Percentiles rank a stretch among this genome's conserved stretches.
Evolutionary conservation across 2,888 invertebrate genomes (phyloP).

Genomic region (Dinocampus coccinellae): DNA sequence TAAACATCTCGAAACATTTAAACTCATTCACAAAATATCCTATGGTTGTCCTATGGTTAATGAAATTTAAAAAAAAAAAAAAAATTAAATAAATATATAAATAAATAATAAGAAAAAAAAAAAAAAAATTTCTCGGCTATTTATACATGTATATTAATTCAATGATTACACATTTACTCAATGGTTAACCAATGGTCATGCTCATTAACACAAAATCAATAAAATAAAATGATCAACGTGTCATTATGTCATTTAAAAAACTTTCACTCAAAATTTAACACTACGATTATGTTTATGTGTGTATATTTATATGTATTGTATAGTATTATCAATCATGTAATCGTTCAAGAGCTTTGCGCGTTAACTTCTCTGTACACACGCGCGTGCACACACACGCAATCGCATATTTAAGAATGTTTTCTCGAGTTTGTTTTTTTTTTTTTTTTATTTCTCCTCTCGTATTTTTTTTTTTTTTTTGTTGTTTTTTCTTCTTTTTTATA

Average conservation of each 20-base stretch:
- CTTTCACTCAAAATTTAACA: slow-evolving; percentile 23
- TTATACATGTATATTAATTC: neutral
- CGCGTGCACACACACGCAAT: neutral
- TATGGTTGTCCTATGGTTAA: no score
- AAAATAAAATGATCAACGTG: slow-evolving; percentile 20
- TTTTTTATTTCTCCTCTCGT: neutral
- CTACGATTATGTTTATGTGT: neutral
- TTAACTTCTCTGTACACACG: slow-evolving; percentile 16
- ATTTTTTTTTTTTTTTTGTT: neutral
- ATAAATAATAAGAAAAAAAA: neutral
- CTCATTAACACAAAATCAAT: slow-evolving; percentile 14
- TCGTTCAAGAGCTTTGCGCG: slow-evolving; percentile 21
- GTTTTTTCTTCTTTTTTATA: neutral
- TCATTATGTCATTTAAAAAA: slow-evolving; percentile 20
- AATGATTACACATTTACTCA: neutral
- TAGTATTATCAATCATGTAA: slow-evolving; percentile 23
- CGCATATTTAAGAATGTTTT: neutral
- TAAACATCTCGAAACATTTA: neutral
- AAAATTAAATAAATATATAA: no score
- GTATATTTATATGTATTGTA: slow-evolving; percentile 12
- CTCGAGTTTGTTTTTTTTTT: neutral
- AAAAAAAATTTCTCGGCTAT: neutral
- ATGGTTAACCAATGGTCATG: slow-evolving; percentile 8
- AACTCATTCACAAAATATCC: slow-evolving; percentile 5
- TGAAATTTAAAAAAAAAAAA: neutral